Evolutionary conservation across 2,797 vertebrate genomes (phyloP), one percentile per base, ranked within the genome.

Genomic region (Calcarius lapponicus): DNA sequence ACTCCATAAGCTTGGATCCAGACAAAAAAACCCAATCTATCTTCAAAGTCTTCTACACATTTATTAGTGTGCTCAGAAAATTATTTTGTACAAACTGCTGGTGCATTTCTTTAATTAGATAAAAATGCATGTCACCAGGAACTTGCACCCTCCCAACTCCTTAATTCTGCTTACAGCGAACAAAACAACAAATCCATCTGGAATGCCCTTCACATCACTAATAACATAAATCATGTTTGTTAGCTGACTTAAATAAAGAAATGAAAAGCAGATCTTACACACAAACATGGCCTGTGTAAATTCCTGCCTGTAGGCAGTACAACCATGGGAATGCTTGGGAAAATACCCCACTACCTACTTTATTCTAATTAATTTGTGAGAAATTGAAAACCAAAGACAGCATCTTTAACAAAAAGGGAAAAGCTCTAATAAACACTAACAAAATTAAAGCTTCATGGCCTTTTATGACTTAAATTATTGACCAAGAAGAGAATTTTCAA

Each of bases 151-250:
- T 93, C 38, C 32, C 51, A 56, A 2, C 31, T 56, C 31, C 56
- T 91, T 84, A 58, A 87, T 61, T 93, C 71, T 65, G 78, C 36
- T 82, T 54, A 36, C 15, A 83, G 45, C 65, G 79, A 83, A 38
- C 51, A 84, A 84, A 90, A 47, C 17, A 78, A 45, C 21, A 61
- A 69, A 86, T 60, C 48, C 86, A 17, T 51, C 51, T 73, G 71
- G 45, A 73, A 36, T 38, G 22, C 11, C 80, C 79, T 93, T 56
- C 25, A 28, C 42, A 17, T 91, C 53, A 53, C 18, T 70, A 87
- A 67, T 66, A 79, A 40, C 34, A 73, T 40, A 75, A 28, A 22
- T 43, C 1, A 2, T 19, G 24, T 43, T 86, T 62, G 15, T 53
- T 75, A 83, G 25, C 13, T 74, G 45, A 24, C 14, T 61, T 70